These are phyloP conservation scores for Cassiopea andromeda DNA, from an alignment of 30 jellyfish, hydroid and myxozoan genomes.

Conservation along the genomic window DNA sequence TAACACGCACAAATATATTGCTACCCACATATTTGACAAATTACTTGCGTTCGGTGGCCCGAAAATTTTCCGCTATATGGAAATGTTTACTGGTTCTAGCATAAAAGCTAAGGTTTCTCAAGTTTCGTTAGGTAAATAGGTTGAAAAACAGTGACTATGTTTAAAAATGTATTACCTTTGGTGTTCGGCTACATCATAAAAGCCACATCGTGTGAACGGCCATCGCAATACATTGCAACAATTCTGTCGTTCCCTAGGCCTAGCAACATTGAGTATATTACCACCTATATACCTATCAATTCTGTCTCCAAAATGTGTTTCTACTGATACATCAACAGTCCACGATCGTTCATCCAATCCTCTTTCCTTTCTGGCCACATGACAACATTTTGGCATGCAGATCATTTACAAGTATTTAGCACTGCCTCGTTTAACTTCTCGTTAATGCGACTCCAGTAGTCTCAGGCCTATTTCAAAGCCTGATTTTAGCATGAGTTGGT, in stretches of 20 bases:
- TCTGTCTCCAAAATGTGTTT: neutral
- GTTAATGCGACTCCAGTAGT: neutral
- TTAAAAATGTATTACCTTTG: conserved; percentile 20
- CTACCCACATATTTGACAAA: no score
- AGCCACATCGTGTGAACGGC: conserved; percentile 34
- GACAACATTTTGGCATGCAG: conserved; percentile 43
- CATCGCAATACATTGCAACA: conserved; percentile 12
- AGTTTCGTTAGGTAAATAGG: no score
- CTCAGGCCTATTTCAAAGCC: neutral
- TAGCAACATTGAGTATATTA: neutral
- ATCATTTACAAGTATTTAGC: neutral
- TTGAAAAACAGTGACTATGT: neutral
- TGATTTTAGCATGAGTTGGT: neutral
- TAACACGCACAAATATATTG: no score
- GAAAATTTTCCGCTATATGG: no score
- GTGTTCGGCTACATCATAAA: conserved; percentile 31
- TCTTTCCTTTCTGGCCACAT: conserved; percentile 3
- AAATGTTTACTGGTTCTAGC: no score
- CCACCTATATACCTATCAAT: neutral
- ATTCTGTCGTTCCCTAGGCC: conserved; percentile 13
- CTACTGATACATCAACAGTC: neutral
- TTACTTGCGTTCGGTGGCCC: no score
- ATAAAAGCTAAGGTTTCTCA: no score
- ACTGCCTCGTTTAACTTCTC: neutral
- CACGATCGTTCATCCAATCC: conserved; percentile 1